Evolutionary conservation across 2,797 vertebrate genomes (phyloP), one percentile per base, ranked within the genome.

Genomic region (Ciconia nigra): DNA sequence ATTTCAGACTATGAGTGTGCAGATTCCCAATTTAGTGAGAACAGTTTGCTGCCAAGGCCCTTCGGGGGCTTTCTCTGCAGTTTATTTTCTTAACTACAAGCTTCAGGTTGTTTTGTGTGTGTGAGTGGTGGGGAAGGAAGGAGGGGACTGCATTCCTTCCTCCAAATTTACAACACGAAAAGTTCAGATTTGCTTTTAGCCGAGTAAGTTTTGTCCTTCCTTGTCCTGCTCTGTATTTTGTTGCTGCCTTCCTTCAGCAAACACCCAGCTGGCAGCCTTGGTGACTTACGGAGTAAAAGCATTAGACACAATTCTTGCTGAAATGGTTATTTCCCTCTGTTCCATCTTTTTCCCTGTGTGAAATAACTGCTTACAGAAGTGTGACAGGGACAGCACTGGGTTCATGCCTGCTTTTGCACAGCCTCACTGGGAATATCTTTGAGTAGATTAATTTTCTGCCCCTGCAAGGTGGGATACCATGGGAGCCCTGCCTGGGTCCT

Each of bases 61-160:
- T 98, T 98, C 87, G 9, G 97, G 98, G 97, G 91, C 77, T 98
- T 97, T 98, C 96, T 97, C 97, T 98, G 96, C 95, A 97, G 97
- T 98, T 98, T 98, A 98, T 98, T 98, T 98, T 98, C 97, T 98
- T 98, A 98, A 97, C 96, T 97, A 97, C 96, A 95, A 98, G 97
- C 87, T 97, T 98, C 97, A 98, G 97, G 97, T 98, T 97, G 96
- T 97, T 97, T 97, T 93, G 80, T 70, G 89, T 95, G 89, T 74
- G 83, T 0, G 1, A 92, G 66, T 91, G 52, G 78, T 54, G 71
- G 83, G 84, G 96, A 94, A 96, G 88, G 80, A 96, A 93, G 86
- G 91, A 94, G 96, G 63, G 61, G 46, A 93, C 65, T 71, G 76
- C 80, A 84, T 95, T 89, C 89, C 81, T 97, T 92, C 90, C 63